Percentiles rank a stretch among this genome's conserved stretches.
phyloP scores from a whole-genome alignment of 2,113 vertebrate genomes.

The Ornithorhynchus anatinus region DNA sequence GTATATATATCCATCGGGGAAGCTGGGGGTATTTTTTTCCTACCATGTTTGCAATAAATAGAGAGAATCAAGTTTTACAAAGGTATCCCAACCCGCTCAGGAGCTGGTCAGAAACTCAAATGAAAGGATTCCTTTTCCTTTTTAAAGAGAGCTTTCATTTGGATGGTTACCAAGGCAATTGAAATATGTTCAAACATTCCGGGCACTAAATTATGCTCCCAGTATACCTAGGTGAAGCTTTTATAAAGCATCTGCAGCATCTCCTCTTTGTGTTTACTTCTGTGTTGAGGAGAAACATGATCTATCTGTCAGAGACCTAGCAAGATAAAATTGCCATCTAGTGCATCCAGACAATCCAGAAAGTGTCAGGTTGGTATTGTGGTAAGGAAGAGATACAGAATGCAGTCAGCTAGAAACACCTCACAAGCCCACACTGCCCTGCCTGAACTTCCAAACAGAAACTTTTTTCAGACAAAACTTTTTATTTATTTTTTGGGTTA shows the following conservation, averaged over 20 bases:
- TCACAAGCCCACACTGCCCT: background rate
- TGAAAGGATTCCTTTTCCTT: background rate
- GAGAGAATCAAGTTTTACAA: background rate
- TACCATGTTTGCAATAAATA: too few relatives aligned
- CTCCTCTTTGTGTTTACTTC: background rate
- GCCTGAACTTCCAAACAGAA: background rate
- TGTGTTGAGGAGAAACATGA: background rate
- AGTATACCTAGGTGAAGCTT: background rate
- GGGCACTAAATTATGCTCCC: background rate
- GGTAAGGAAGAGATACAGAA: background rate
- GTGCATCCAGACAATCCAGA: background rate
- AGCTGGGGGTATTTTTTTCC: too few relatives aligned
- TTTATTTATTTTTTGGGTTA: conserved; percentile 43
- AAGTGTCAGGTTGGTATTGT: background rate
- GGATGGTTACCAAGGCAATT: background rate
- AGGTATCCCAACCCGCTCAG: background rate
- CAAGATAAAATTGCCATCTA: background rate
- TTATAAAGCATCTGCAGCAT: background rate
- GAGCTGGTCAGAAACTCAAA: background rate
- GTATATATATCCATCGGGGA: too few relatives aligned
- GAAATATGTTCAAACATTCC: background rate
- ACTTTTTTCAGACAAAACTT: conserved; percentile 16
- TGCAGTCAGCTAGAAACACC: background rate
- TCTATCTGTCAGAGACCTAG: background rate
- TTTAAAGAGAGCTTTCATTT: background rate